These are phyloP conservation scores for Drosophila cardini DNA, from an alignment of 1,140 invertebrate species.

Conservation along the genomic window DNA sequence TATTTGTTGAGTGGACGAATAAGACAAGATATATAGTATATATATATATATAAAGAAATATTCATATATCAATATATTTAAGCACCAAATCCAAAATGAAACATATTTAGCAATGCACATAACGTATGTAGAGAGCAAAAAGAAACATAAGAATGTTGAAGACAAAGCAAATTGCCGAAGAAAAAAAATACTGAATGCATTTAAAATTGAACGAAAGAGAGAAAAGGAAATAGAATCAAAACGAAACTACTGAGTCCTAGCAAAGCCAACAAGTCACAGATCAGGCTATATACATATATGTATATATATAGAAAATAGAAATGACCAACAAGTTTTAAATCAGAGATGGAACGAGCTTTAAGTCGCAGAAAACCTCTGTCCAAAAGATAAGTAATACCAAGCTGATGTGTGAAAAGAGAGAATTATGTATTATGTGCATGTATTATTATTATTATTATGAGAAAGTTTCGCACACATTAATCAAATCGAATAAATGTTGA, in stretches of 20 bases:
- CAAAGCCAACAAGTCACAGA: slow-evolving; percentile 40
- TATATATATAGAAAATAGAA: slow-evolving; percentile 3
- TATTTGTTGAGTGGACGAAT: slow-evolving; percentile 39
- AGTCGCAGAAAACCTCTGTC: slow-evolving; percentile 39
- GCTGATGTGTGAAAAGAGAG: slow-evolving; percentile 2
- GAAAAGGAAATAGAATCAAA: slow-evolving; percentile 35
- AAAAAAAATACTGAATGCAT: slow-evolving; percentile 46
- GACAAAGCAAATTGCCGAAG: slow-evolving; percentile 48
- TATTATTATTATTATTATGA: slow-evolving; percentile 54
- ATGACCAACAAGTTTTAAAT: slow-evolving; percentile 22
- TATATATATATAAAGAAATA: slow-evolving; percentile 29
- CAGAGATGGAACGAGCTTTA: slow-evolving; percentile 43
- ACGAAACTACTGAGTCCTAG: slow-evolving; percentile 50
- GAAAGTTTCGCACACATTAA: slow-evolving; percentile 59
- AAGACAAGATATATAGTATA: slow-evolving; percentile 1
- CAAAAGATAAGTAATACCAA: slow-evolving; percentile 28
- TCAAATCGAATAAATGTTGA: slow-evolving; percentile 79
- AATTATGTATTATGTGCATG: slow-evolving; percentile 66
- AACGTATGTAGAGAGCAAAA: slow-evolving; percentile 52
- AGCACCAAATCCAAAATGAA: slow-evolving; percentile 71
- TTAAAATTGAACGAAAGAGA: slow-evolving; percentile 50
- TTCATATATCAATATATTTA: slow-evolving; percentile 73
- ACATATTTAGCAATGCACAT: slow-evolving; percentile 69
- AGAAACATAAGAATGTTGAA: slow-evolving; percentile 56
- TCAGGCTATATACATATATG: slow-evolving; percentile 1